Evolutionary conservation across 2,113 vertebrate species (phyloP).

Genomic region (Panthera uncia): DNA sequence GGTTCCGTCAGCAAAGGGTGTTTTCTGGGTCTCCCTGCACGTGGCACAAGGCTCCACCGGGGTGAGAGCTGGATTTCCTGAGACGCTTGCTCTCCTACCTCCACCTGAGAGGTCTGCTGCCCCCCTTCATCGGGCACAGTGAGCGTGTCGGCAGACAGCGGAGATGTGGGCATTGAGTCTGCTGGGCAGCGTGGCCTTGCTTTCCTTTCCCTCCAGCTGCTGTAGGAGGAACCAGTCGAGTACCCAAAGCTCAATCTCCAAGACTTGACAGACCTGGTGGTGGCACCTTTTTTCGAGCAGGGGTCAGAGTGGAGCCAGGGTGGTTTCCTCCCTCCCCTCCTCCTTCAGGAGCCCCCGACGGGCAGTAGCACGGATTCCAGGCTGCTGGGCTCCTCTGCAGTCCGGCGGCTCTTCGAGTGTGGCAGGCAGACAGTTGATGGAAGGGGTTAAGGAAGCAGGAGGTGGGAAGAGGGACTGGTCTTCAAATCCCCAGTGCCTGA

Average conservation of each 20-base stretch:
- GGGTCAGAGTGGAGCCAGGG: not conserved
- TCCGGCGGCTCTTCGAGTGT: not conserved
- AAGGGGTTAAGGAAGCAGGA: not conserved
- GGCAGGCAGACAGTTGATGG: not conserved
- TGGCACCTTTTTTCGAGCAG: not conserved
- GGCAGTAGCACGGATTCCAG: rapidly evolving
- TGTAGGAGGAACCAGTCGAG: not conserved
- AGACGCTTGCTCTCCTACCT: not conserved
- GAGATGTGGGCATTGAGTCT: rapidly evolving
- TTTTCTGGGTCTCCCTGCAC: not conserved
- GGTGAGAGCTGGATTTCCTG: not conserved
- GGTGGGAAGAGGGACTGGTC: not conserved
- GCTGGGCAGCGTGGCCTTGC: no score
- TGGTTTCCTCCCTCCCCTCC: not conserved
- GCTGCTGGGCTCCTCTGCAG: not conserved
- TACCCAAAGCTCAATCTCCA: not conserved
- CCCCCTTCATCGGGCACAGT: no score
- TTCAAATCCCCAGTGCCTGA: not conserved
- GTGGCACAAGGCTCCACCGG: not conserved
- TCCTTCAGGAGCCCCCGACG: not conserved
- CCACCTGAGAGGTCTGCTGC: not conserved
- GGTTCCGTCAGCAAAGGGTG: not conserved
- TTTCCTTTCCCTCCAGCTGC: not conserved
- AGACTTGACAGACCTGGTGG: not conserved
- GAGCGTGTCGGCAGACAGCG: not conserved